Conservation (phyloP, 2,888 invertebrate species). For the Epicampocera succincta region DNA sequence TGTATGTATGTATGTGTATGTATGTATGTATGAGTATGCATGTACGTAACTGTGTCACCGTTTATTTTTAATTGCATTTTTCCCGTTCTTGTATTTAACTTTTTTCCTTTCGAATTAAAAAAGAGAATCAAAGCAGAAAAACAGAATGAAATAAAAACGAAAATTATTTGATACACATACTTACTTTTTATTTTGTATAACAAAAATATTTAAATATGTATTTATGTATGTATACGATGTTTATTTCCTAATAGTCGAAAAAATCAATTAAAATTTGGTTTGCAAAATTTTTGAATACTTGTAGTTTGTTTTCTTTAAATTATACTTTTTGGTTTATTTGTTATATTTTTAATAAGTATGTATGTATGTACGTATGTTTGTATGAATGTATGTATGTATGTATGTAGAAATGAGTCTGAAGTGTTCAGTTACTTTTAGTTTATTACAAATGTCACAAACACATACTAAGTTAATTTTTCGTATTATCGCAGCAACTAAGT, state of each 20-base stretch:
- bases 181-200: conserved; percentile 52
- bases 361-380: conserved; percentile 12
- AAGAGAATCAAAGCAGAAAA: conserved; percentile 1
- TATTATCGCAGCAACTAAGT: conserved; percentile 78
- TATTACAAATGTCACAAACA: conserved; percentile 54
- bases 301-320: not conserved
- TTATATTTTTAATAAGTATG: conserved; percentile 8
- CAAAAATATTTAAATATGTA: conserved; percentile 53
- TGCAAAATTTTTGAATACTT: not conserved
- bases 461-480: conserved; percentile 74
- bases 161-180: conserved; percentile 12
- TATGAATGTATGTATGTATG: conserved; percentile 12
- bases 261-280: not conserved
- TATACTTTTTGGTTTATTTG: not conserved
- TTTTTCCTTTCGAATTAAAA: conserved; percentile 42
- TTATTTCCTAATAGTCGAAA: not conserved
- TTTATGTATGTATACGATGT: conserved; percentile 23
- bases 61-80: conserved; percentile 69
- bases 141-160: not conserved
- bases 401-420: conserved; percentile 3
- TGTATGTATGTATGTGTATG: too few relatives aligned
- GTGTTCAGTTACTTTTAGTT: conserved; percentile 33
- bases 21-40: too few relatives aligned
- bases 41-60: conserved; percentile 67
- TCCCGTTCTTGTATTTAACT: conserved; percentile 39